Conservation (phyloP, 2,797 vertebrate genomes). For the Pantherophis alleghaniensis region DNA sequence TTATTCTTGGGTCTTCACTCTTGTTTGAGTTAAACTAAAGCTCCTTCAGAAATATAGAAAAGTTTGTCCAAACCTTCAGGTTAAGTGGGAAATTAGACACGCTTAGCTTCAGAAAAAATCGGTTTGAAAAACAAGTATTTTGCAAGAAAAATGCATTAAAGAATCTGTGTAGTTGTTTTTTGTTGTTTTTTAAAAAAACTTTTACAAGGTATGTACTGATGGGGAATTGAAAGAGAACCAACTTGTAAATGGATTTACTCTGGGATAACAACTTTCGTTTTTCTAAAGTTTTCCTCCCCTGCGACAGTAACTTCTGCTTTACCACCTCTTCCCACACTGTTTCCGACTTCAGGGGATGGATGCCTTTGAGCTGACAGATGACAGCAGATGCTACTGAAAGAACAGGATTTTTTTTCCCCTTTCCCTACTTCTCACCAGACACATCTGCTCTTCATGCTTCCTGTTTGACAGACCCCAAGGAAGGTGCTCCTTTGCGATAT, state of each 20-base stretch:
- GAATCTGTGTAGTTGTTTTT: background rate
- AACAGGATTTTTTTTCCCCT: background rate
- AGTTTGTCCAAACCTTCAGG: background rate
- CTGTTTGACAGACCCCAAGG: background rate
- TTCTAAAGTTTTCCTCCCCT: background rate
- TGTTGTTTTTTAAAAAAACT: background rate
- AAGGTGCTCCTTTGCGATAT: background rate
- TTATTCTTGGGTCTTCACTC: background rate
- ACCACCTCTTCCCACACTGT: background rate
- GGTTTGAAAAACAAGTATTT: background rate
- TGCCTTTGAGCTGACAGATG: background rate
- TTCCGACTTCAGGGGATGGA: background rate
- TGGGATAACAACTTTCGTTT: background rate
- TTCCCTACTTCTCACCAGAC: background rate
- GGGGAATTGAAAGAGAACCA: background rate
- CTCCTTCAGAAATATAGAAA: background rate
- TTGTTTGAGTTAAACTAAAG: background rate
- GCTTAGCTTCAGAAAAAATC: background rate
- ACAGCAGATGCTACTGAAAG: background rate
- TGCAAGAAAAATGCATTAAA: background rate
- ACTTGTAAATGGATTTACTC: background rate
- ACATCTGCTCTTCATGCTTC: background rate
- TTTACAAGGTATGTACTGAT: background rate
- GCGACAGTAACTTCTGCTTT: background rate
- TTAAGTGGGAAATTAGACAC: background rate